Base-by-base conservation (phyloP, 1,140 invertebrate species). In the Cotesia chilonis region DNA sequence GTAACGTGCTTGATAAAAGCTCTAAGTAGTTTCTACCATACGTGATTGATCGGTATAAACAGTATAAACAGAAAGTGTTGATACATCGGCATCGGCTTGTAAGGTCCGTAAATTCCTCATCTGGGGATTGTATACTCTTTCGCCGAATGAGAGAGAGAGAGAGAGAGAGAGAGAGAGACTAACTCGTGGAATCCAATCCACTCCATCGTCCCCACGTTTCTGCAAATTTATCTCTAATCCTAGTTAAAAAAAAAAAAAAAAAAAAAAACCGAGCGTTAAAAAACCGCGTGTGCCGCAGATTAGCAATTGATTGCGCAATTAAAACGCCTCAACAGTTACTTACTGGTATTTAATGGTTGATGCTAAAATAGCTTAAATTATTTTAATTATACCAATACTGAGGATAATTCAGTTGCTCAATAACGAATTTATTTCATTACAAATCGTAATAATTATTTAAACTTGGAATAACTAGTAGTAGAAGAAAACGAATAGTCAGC, bases 71-170 rank as follows among this genome's bases (percentile, higher is more conserved):
- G 54, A 4, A 6, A 60, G 17, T 60, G 55, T 70, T 70, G 78
- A 78, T 75, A 70, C 66, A 76, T 77, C 61, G 71, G 74, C 73
- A 73, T 51, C 41, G 7, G 10, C 79, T 80, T 80, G 73, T 80
- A 79, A 72, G 78, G 79, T 47, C 54, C 77, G 77, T 78, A 80
- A 80, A 80, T 80, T 80, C 73, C 74, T 72, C 61, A 71, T 71
- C 70, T 66, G 61, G 14, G 35, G 47, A 57, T 71, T 55, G 28
- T 28, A 28, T 28, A 28, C 28, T 28, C 28, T 28, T 28, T 28
- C 28, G 28, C 28, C 28, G 28, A 28, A 14, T 14, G 28, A 28
- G 28, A 28, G 28, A 28, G 28, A 28, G 17, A 17, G 14, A 14
- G 14, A 14, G 14, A 14, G 14, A 14, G 14, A 14, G 14, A 14